phyloP scores from a whole-genome alignment of 2,797 vertebrate species.

The Cynodonichthys magdalenae region DNA sequence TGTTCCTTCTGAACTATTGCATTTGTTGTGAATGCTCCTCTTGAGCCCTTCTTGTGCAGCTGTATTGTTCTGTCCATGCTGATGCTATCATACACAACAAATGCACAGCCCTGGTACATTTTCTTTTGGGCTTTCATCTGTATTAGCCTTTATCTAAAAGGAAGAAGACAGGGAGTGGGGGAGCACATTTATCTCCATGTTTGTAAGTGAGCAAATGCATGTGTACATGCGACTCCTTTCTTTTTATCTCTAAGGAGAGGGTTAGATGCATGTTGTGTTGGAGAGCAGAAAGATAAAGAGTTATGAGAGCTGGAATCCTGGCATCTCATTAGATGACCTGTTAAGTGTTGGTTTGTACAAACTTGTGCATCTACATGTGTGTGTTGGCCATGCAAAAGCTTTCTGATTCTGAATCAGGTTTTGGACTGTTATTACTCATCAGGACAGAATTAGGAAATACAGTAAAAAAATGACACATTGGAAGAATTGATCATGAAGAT shows the following conservation, averaged over 20 bases:
- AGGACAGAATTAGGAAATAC: background rate
- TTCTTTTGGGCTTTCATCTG: constrained; percentile 76
- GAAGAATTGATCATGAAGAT: constrained; percentile 9
- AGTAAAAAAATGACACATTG: constrained; percentile 16
- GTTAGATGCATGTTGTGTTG: constrained; percentile 39
- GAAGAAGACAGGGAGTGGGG: constrained; percentile 49
- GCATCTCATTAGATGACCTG: constrained; percentile 32
- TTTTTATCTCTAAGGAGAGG: constrained; percentile 48
- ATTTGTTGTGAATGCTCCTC: constrained; percentile 48
- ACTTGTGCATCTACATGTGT: constrained; percentile 15
- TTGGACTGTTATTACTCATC: constrained; percentile 8
- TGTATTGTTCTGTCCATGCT: constrained; percentile 58
- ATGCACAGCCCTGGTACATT: constrained; percentile 69
- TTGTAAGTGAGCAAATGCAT: constrained; percentile 31
- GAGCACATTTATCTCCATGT: constrained; percentile 75
- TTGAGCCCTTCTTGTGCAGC: constrained; percentile 53
- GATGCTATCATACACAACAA: constrained; percentile 79
- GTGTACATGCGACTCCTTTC: constrained; percentile 16
- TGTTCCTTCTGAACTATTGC: constrained; percentile 46
- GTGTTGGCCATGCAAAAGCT: background rate
- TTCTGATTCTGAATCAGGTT: background rate
- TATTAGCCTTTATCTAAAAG: constrained; percentile 69
- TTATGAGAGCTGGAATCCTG: constrained; percentile 28
- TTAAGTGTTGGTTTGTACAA: background rate
- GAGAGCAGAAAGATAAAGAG: constrained; percentile 47